These are phyloP conservation scores for Drosophila insularis DNA, from an alignment of 1,140 invertebrate genomes.

Conservation along the genomic window DNA sequence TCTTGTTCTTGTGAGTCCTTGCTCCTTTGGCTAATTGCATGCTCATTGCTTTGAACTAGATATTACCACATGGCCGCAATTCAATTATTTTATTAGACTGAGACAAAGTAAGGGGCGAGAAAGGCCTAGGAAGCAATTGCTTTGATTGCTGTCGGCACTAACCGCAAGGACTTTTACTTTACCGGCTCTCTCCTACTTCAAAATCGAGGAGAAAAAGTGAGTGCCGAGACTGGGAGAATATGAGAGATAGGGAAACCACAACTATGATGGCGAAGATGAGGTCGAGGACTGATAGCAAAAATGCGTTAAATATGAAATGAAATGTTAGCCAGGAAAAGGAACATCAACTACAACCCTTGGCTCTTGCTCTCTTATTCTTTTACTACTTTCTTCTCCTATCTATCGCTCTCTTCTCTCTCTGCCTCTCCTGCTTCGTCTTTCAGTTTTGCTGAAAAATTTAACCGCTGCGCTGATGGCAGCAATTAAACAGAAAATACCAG, in stretches of 20 bases:
- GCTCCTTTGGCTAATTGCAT: constrained; percentile 59
- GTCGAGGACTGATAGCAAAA: constrained; percentile 51
- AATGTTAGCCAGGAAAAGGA: constrained; percentile 23
- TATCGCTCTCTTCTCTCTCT: not conserved
- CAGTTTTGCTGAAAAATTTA: constrained; percentile 55
- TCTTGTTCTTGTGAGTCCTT: constrained; percentile 4
- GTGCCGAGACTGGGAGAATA: not conserved
- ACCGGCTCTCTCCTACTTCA: not conserved
- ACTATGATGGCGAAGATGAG: constrained; percentile 53
- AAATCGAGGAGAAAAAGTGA: not conserved
- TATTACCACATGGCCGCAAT: constrained; percentile 71
- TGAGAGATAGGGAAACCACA: constrained; percentile 38
- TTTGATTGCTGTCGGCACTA: constrained; percentile 65
- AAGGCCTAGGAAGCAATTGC: constrained; percentile 60
- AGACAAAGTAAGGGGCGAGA: constrained; percentile 12
- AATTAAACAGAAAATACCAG: constrained; percentile 75
- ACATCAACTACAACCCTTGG: constrained; percentile 3
- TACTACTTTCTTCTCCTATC: constrained; percentile 13
- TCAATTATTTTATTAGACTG: constrained; percentile 75
- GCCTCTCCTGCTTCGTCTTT: not conserved
- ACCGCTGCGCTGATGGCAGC: constrained; percentile 73
- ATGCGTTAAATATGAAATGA: constrained; percentile 67
- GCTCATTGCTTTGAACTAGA: constrained; percentile 68
- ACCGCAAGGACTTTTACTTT: constrained; percentile 50
- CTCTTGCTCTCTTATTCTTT: constrained; percentile 1